Percentiles rank a stretch among this genome's conserved stretches.
Conservation (phyloP, 1,140 invertebrate species). For the Ephestia elutella region DNA sequence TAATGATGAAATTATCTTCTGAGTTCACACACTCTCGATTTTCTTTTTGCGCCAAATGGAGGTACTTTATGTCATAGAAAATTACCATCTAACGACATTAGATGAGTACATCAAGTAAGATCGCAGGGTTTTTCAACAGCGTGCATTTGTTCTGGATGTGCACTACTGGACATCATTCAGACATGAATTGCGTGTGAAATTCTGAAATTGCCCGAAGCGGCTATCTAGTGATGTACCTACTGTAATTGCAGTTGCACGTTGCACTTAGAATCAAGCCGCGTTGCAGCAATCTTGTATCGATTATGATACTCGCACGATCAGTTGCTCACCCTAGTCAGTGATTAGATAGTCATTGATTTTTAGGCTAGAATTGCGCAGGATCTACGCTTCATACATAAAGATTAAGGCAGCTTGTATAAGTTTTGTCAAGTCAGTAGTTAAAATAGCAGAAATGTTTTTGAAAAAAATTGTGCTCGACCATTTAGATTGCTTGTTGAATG, state of each 20-base stretch:
- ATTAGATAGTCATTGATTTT: conserved; percentile 24
- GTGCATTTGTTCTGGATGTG: conserved; percentile 28
- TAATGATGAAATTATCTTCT: neutral
- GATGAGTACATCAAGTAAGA: conserved; percentile 8
- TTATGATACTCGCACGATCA: conserved; percentile 42
- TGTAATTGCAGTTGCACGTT: conserved; percentile 54
- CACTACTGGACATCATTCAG: conserved; percentile 17
- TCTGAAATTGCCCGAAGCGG: conserved; percentile 45
- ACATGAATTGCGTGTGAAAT: conserved; percentile 60
- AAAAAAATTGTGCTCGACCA: too few species aligned
- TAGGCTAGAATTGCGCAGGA: conserved; percentile 15
- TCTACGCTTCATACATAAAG: too few species aligned
- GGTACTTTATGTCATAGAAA: conserved; percentile 19
- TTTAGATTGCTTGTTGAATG: too few species aligned
- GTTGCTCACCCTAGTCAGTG: conserved; percentile 29
- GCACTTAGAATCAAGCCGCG: conserved; percentile 36
- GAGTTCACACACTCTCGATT: neutral
- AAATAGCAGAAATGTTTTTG: too few species aligned
- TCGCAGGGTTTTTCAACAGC: conserved; percentile 19
- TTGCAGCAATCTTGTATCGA: conserved; percentile 54
- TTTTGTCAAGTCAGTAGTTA: too few species aligned
- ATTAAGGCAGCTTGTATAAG: too few species aligned
- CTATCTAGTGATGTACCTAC: conserved; percentile 25
- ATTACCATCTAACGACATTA: conserved; percentile 33
- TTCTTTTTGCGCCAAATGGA: conserved; percentile 2